Percentiles rank a stretch among this genome's conserved stretches.
Conservation (phyloP, 37 sponge, comb jelly and placozoan species). For the Crambe crambe region DNA sequence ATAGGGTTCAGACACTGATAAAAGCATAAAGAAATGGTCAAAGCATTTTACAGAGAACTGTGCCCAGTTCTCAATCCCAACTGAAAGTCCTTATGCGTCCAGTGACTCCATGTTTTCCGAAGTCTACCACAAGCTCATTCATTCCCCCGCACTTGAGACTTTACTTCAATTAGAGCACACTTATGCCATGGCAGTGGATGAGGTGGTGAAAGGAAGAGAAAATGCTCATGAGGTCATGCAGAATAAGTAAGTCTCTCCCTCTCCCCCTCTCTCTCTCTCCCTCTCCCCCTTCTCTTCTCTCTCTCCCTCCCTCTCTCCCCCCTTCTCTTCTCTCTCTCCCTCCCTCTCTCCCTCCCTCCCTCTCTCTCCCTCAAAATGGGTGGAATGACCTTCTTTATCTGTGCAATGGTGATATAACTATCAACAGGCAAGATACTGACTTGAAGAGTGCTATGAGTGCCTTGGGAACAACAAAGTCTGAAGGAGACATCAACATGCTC, state of each 20-base stretch:
- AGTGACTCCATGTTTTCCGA: conserved; percentile 64
- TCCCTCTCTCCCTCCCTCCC: background rate
- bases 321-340: background rate
- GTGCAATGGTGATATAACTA: background rate
- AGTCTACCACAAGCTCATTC: conserved; percentile 84
- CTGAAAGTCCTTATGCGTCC: background rate
- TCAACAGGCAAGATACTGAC: conserved; percentile 45
- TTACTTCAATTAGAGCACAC: conserved; percentile 91
- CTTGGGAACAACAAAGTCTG: conserved; percentile 27
- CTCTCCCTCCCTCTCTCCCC: background rate
- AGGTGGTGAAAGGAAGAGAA: conserved; percentile 40
- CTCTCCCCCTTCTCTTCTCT: background rate
- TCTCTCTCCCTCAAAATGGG: background rate
- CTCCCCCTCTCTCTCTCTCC: background rate
- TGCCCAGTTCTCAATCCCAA: conserved; percentile 14
- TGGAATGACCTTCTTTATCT: background rate
- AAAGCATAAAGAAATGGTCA: conserved; percentile 23
- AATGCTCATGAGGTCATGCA: conserved; percentile 45
- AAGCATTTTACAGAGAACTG: conserved; percentile 28
- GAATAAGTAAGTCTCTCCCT: conserved; percentile 45
- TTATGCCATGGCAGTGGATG: conserved; percentile 68
- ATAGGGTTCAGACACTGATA: conserved; percentile 24
- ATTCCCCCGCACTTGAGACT: conserved; percentile 79
- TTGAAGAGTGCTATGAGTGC: conserved; percentile 24
- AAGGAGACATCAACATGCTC: conserved; percentile 52